Percentiles rank a stretch among this genome's conserved stretches.
Evolutionary conservation across 2,797 vertebrate genomes (phyloP).

Genomic region (Oophaga sylvatica): DNA sequence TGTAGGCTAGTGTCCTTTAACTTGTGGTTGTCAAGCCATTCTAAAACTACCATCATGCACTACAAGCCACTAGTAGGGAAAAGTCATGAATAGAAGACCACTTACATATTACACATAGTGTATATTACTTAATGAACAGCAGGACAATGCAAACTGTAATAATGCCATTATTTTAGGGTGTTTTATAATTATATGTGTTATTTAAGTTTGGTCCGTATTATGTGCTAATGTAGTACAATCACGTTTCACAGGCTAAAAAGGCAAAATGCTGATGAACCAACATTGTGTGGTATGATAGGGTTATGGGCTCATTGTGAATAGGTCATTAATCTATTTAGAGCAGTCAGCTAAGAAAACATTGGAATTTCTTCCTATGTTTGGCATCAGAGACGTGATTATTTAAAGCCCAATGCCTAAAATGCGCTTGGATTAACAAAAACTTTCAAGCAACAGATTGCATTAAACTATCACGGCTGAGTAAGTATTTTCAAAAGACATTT

Average conservation of each 20-base stretch:
- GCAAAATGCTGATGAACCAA: background rate
- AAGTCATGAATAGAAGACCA: no score
- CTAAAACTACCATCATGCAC: no score
- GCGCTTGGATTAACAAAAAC: background rate
- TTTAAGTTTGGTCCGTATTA: no score
- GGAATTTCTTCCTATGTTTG: background rate
- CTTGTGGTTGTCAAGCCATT: no score
- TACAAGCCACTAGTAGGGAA: no score
- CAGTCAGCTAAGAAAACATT: background rate
- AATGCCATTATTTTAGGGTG: no score
- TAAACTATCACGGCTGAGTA: constrained; percentile 1
- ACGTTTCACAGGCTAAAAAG: background rate
- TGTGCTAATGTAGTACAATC: no score
- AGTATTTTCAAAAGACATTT: constrained; percentile 28
- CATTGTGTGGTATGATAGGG: background rate
- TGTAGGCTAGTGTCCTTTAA: no score
- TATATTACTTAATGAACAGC: no score
- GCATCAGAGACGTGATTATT: background rate
- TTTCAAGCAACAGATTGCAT: constrained; percentile 8
- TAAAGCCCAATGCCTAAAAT: constrained; percentile 1
- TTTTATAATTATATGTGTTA: no score
- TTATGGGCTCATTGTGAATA: background rate
- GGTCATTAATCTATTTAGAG: background rate
- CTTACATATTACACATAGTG: no score
- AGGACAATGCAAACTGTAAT: no score